These are phyloP conservation scores for Rhagonycha lutea DNA, from an alignment of 2,888 invertebrate genomes.

Conservation along the genomic window DNA sequence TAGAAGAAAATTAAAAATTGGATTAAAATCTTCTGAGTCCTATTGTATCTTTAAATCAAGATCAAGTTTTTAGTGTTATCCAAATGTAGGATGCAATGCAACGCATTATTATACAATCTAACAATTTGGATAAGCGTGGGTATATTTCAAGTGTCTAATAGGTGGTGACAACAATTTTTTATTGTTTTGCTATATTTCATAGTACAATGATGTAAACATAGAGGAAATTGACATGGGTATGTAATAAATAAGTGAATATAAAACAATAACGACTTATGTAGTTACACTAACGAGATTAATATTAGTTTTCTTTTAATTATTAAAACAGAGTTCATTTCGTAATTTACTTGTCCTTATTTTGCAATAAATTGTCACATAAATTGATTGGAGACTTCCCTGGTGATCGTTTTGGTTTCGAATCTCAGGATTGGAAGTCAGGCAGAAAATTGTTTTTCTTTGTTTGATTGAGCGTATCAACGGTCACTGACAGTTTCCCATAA, in stretches of 20 bases:
- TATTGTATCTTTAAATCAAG: too few relatives aligned
- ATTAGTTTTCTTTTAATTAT: neutral
- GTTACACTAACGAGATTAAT: neutral
- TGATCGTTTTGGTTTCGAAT: neutral
- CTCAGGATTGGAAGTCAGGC: neutral
- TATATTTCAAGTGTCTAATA: neutral
- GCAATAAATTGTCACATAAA: neutral
- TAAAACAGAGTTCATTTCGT: neutral
- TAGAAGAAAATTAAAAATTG: too few relatives aligned
- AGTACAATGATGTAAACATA: neutral
- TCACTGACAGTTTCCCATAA: neutral
- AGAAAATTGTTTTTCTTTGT: neutral
- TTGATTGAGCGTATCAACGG: neutral
- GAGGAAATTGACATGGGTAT: neutral
- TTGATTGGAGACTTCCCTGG: neutral
- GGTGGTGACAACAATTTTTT: neutral
- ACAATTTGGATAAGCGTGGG: neutral
- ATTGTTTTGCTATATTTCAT: neutral
- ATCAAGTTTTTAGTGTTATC: neutral
- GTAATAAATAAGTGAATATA: neutral
- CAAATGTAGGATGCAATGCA: neutral
- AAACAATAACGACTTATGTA: neutral
- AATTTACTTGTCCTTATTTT: neutral
- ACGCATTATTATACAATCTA: neutral
- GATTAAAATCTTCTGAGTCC: too few relatives aligned